A percentile compares a stretch with the other conserved stretches of the same genome.
Evolutionary conservation across 1,140 invertebrate genomes (phyloP).

Genomic region (Nasonia vitripennis): DNA sequence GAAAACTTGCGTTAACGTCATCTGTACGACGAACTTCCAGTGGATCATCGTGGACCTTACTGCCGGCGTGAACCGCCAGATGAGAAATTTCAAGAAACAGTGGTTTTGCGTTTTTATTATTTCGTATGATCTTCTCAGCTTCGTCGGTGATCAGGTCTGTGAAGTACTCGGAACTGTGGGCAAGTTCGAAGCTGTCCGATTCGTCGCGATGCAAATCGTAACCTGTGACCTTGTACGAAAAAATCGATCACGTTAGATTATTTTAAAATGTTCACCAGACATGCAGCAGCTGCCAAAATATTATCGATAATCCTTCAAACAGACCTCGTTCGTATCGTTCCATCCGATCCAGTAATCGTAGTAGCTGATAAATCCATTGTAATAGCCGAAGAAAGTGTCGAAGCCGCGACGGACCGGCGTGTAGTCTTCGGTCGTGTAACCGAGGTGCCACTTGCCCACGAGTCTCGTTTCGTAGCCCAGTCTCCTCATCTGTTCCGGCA

Average conservation of each 20-base stretch:
- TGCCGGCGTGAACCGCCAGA: slow-evolving; percentile 77
- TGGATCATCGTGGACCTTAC: slow-evolving; percentile 55
- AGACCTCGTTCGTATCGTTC: background rate
- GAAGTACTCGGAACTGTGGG: slow-evolving; percentile 75
- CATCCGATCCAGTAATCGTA: slow-evolving; percentile 69
- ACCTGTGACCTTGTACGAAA: slow-evolving; percentile 67
- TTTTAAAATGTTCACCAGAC: too few species aligned
- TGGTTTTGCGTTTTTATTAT: slow-evolving; percentile 73
- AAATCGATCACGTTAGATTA: background rate
- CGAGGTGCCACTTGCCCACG: slow-evolving; percentile 74
- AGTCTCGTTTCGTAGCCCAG: slow-evolving; percentile 67
- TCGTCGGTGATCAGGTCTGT: slow-evolving; percentile 78
- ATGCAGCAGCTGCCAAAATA: too few species aligned
- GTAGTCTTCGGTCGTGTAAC: slow-evolving; percentile 68
- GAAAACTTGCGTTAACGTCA: slow-evolving; percentile 76
- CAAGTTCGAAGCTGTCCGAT: slow-evolving; percentile 60
- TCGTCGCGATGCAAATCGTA: slow-evolving; percentile 74
- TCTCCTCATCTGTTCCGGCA: slow-evolving; percentile 76
- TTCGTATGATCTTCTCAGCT: slow-evolving; percentile 76
- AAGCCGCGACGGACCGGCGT: slow-evolving; percentile 79
- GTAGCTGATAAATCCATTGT: slow-evolving; percentile 78
- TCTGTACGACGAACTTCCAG: slow-evolving; percentile 76
- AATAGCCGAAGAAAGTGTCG: slow-evolving; percentile 81
- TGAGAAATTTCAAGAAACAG: slow-evolving; percentile 80
- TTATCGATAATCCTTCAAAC: background rate